Conservation (phyloP, 2,113 vertebrate genomes). For the Caranx melampygus region DNA sequence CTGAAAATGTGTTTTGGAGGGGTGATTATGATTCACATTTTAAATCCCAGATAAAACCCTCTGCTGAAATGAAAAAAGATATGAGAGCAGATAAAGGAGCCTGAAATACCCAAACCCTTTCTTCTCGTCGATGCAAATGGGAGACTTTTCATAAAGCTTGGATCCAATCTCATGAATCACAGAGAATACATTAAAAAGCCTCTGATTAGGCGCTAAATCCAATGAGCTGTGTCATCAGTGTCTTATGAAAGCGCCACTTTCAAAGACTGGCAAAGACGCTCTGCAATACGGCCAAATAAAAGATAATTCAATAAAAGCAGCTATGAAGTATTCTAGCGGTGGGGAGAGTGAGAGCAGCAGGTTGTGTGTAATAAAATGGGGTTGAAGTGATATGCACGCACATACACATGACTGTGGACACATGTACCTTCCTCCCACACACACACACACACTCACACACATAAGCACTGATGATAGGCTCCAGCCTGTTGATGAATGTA, state of each 20-base stretch:
- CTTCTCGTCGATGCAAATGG: conserved; percentile 72
- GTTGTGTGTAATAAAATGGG: conserved; percentile 54
- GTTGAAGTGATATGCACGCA: conserved; percentile 41
- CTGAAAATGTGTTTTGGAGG: conserved; percentile 66
- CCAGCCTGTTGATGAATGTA: conserved; percentile 56
- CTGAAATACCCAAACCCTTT: conserved; percentile 64
- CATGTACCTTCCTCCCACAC: conserved; percentile 6
- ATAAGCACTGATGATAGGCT: conserved; percentile 29
- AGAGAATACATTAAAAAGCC: conserved; percentile 72
- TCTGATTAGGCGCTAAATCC: conserved; percentile 72
- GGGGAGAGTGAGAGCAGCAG: conserved; percentile 34
- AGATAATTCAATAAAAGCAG: conserved; percentile 68
- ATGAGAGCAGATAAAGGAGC: conserved; percentile 68
- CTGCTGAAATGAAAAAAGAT: conserved; percentile 77
- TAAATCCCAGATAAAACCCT: conserved; percentile 75
- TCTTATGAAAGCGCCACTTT: conserved; percentile 60
- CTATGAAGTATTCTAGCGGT: conserved; percentile 19
- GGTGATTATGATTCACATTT: conserved; percentile 76
- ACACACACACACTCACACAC: conserved; percentile 13
- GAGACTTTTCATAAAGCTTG: conserved; percentile 74
- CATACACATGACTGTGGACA: conserved; percentile 14
- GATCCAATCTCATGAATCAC: conserved; percentile 72
- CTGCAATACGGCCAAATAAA: conserved; percentile 56
- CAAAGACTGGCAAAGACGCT: conserved; percentile 47
- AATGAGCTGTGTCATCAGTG: conserved; percentile 70